Evolutionary conservation across 2,888 invertebrate genomes (phyloP).

Genomic region (Ferrisia virgata): DNA sequence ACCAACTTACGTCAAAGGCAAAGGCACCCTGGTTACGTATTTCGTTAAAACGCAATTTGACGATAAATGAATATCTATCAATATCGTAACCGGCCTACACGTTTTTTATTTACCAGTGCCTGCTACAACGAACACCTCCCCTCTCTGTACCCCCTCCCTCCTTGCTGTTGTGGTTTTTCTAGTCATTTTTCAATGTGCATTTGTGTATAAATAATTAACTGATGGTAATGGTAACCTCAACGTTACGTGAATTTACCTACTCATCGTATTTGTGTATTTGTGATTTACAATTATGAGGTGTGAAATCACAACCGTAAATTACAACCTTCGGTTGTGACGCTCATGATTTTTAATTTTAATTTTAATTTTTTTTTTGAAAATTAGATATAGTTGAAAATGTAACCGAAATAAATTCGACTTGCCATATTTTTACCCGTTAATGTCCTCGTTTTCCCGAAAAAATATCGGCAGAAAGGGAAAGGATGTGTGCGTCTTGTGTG

Average conservation of each 20-base stretch:
- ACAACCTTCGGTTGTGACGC: neutral
- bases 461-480: neutral
- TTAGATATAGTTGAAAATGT: neutral
- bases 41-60: slow-evolving; percentile 83
- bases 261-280: neutral
- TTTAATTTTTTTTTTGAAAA: neutral
- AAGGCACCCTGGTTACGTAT: slow-evolving; percentile 84
- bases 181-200: slow-evolving; percentile 38
- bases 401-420: neutral
- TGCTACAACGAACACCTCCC: neutral
- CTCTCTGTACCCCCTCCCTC: neutral
- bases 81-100: no score
- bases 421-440: neutral
- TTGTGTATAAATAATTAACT: slow-evolving; percentile 38
- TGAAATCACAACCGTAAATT: neutral
- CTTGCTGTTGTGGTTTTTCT: slow-evolving; percentile 1
- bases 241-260: neutral
- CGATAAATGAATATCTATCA: slow-evolving; percentile 57
- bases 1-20: slow-evolving; percentile 91
- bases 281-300: neutral
- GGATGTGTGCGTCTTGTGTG: neutral
- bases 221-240: neutral
- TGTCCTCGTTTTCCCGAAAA: neutral
- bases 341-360: neutral
- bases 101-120: no score